Evolutionary conservation across 2,888 invertebrate species (phyloP).

Genomic region (Bellardia pandia): DNA sequence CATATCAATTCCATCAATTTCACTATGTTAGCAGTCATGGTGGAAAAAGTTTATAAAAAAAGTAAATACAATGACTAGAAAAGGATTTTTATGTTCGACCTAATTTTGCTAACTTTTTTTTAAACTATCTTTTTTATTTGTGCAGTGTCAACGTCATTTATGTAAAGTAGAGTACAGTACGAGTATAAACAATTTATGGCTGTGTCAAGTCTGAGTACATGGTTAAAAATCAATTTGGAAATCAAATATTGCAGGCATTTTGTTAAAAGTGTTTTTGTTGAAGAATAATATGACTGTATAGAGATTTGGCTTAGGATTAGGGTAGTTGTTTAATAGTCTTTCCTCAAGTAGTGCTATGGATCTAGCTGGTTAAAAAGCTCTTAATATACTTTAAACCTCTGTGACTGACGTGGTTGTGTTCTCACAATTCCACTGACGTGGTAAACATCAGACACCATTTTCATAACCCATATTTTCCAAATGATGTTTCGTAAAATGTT

Average conservation of each 20-base stretch:
- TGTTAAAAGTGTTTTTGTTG: neutral
- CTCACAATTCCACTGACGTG: too few relatives aligned
- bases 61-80: conserved; percentile 2
- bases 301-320: too few relatives aligned
- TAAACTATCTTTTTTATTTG: neutral
- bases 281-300: neutral
- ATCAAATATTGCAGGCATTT: neutral
- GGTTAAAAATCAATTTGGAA: conserved; percentile 3
- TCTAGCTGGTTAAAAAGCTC: too few relatives aligned
- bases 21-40: neutral
- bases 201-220: neutral
- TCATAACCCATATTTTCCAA: too few relatives aligned
- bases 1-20: conserved; percentile 12
- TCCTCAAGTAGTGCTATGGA: too few relatives aligned
- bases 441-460: too few relatives aligned
- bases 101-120: conserved; percentile 21
- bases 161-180: neutral
- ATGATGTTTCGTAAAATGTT: too few relatives aligned
- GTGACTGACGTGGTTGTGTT: too few relatives aligned
- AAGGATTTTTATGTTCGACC: conserved; percentile 68
- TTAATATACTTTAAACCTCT: too few relatives aligned
- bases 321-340: too few relatives aligned
- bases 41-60: neutral
- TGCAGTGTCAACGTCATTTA: neutral
- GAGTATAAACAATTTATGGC: conserved; percentile 7